phyloP scores from a whole-genome alignment of 2,113 vertebrate genomes.

The Hemiprocne comata region DNA sequence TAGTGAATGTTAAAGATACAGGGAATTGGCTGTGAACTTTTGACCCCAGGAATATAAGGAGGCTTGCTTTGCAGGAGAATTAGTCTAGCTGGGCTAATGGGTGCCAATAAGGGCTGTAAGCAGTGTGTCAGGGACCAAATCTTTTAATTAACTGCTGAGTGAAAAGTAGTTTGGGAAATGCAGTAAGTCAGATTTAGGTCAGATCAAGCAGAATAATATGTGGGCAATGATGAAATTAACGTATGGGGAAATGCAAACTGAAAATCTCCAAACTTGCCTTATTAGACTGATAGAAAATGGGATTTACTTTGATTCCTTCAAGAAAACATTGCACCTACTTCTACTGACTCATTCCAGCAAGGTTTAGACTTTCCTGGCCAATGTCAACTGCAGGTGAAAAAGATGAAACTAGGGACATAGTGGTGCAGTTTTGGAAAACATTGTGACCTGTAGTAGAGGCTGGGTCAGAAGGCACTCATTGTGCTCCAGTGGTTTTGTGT shows the following conservation, averaged over 20 bases:
- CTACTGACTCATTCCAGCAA: neutral
- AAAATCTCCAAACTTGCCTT: conserved; percentile 57
- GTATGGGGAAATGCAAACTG: conserved; percentile 63
- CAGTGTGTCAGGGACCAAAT: conserved; percentile 68
- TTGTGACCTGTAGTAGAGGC: neutral
- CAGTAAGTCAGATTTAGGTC: conserved; percentile 71
- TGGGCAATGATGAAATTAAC: conserved; percentile 53
- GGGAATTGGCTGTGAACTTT: conserved; percentile 60
- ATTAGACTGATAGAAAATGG: conserved; percentile 35
- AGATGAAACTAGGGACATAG: neutral
- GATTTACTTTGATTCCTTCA: conserved; percentile 24
- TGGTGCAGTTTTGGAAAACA: neutral
- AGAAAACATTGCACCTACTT: neutral
- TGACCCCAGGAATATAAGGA: conserved; percentile 58
- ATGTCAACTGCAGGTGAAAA: neutral
- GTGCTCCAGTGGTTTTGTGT: neutral
- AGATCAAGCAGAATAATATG: conserved; percentile 67
- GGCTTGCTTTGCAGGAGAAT: conserved; percentile 67
- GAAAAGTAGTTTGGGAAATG: conserved; percentile 71
- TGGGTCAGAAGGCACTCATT: neutral
- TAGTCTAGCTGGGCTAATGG: conserved; percentile 66
- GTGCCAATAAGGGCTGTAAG: conserved; percentile 61
- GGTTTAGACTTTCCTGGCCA: neutral
- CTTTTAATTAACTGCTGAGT: conserved; percentile 70
- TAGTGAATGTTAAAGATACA: conserved; percentile 67